These are phyloP conservation scores for Drosophila sturtevanti DNA, from an alignment of 1,140 invertebrate genomes.

Conservation along the genomic window DNA sequence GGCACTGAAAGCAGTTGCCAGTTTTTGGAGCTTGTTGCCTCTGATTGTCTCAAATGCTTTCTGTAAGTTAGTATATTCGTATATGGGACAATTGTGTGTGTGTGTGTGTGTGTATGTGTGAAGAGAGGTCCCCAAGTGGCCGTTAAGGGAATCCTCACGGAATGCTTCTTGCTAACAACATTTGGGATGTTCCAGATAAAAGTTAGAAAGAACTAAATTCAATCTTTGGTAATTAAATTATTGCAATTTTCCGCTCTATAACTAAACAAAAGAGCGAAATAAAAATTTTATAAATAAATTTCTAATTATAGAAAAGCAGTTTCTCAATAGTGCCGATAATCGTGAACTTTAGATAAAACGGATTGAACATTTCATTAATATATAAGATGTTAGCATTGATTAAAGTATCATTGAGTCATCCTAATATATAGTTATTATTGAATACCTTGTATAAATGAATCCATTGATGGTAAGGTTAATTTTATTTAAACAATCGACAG, in stretches of 20 bases:
- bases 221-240: not conserved
- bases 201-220: not conserved
- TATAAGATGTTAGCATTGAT: too few species aligned
- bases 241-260: not conserved
- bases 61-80: not conserved
- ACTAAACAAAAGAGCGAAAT: too few species aligned
- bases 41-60: slow-evolving; percentile 56
- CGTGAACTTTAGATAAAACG: too few species aligned
- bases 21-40: slow-evolving; percentile 23
- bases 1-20: slow-evolving; percentile 30
- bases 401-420: too few species aligned
- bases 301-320: too few species aligned
- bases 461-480: too few species aligned
- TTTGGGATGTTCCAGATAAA: slow-evolving; percentile 5
- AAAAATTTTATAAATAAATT: too few species aligned
- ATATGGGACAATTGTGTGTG: not conserved
- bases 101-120: slow-evolving; percentile 1
- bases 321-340: too few species aligned
- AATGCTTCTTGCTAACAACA: not conserved
- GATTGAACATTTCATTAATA: too few species aligned
- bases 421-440: too few species aligned
- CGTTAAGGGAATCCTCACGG: slow-evolving; percentile 44
- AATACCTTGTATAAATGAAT: too few species aligned
- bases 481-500: too few species aligned
- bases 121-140: slow-evolving; percentile 35